Evolutionary conservation across 2,113 vertebrate species (phyloP), one percentile per base, ranked within the genome.

Genomic region (Alaudala cheleensis): DNA sequence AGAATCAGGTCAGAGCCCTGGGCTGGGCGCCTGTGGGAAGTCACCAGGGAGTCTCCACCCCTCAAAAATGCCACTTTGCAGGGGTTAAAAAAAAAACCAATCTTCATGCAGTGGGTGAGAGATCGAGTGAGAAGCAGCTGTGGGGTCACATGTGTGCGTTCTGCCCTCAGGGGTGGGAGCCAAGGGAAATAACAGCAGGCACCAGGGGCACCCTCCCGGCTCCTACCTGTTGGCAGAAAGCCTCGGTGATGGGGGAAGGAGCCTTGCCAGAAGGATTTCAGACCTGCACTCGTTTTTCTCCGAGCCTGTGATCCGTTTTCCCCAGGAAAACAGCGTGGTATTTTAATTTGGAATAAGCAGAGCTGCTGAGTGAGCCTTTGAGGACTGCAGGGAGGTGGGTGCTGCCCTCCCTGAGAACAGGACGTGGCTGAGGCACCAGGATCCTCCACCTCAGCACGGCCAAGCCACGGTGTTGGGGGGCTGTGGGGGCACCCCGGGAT

Each of bases 291-390:
- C 39, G 23, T 88, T 96, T 88, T 66, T 34, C 86, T 66, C 65
- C n/a, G 67, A 91, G 92, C 91, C 82, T 94, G 20, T 81, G 88
- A 96, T 92, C 86, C 88, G 29, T 93, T 88, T 94, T 78, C 88
- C 83, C 61, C 61, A 6, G 1, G 51, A 92, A 96, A 78, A 90
- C 83, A 92, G 78, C 51, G 72, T 88, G 94, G 69, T 94, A 74
- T 92, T 97, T 95, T 60, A 84, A 96, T 91, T 92, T 96, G 94
- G 83, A 83, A 44, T 92, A 94, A 86, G 33, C 10, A 3, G 80
- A 86, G 77, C 51, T 88, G 86, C 71, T 70, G 61, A 94, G 83
- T 4, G 64, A 90, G 88, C 67, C 60, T 83, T 70, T 83, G 91
- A 92, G 8, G 28, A 33, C 28, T 6, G 34, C 65, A 64, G 80